Evolutionary conservation across 2,113 vertebrate genomes (phyloP), one percentile per base, ranked within the genome.

Genomic region (Pterophyllum scalare): DNA sequence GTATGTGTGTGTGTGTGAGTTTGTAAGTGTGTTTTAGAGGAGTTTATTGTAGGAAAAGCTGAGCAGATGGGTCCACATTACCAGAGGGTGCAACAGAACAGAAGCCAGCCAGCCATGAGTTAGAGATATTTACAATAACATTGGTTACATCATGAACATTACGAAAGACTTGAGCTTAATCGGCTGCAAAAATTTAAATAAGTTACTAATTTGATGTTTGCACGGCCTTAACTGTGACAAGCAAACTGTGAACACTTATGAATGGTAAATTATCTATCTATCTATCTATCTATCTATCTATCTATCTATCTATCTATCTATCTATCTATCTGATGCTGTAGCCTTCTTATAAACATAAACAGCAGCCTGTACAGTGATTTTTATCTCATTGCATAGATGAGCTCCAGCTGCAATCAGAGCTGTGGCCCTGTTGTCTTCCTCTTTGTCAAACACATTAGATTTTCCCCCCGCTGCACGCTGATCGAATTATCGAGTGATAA

Each of bases 41-140:
- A 35, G 52, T 61, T 88, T 76, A 59, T 67, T 67, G 77, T 76
- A 59, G 77, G 56, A 46, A 78, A 67, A 67, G 64, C 78, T 70
- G 84, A 91, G 82, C 93, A 95, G 94, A 95, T 94, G 94, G 93
- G 85, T 91, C 81, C 85, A 85, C 6, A 19, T 85, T 77, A 91
- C 84, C 77, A 70, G 40, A 74, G 84, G 90, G 81, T 75, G 75
- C 77, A 75, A 78, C 83, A 57, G 85, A 91, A 67, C 75, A 62
- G 38, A 84, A 75, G 28, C 59, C 65, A 74, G 19, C 74, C 81
- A 82, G 70, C 60, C 79, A 22, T 82, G 70, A 67, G 78, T 52
- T 61, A 24, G 20, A 62, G 75, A 79, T 88, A 74, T 82, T 89
- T 70, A 85, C 86, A 75, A 76, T 54, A 82, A 86, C 84, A 81